Conservation (phyloP, 2,113 vertebrate species). For the Smithornis capensis region DNA sequence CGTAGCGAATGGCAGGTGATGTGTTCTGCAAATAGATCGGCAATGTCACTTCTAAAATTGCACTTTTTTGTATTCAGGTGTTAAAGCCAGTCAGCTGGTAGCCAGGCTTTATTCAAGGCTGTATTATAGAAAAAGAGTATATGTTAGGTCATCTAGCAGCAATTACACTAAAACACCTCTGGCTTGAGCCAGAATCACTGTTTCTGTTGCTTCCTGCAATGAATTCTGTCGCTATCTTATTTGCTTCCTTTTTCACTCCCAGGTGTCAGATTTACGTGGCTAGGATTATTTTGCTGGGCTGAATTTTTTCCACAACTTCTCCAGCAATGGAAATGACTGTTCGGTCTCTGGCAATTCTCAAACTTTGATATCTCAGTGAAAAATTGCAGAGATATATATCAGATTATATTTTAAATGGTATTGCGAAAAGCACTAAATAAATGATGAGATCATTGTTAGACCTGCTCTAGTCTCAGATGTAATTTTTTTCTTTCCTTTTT, state of each 20-base stretch:
- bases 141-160: conserved; percentile 51
- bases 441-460: neutral
- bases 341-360: neutral
- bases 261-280: conserved; percentile 24
- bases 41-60: conserved; percentile 54
- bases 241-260: neutral
- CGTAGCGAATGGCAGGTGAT: neutral
- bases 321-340: neutral
- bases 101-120: neutral
- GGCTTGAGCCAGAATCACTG: neutral
- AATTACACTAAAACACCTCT: conserved; percentile 47
- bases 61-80: conserved; percentile 29
- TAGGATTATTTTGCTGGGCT: neutral
- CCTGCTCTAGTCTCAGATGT: neutral
- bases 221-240: conserved; percentile 10
- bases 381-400: neutral
- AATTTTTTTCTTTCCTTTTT: neutral
- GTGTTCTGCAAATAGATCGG: conserved; percentile 60
- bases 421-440: neutral
- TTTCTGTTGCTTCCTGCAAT: conserved; percentile 19
- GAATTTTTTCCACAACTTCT: neutral
- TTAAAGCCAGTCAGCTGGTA: conserved; percentile 39
- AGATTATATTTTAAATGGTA: conserved; percentile 16
- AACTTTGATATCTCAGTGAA: neutral
- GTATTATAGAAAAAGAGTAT: conserved; percentile 1